Evolutionary conservation across 1,140 invertebrate genomes (phyloP).

Genomic region (Fopius arisanus): DNA sequence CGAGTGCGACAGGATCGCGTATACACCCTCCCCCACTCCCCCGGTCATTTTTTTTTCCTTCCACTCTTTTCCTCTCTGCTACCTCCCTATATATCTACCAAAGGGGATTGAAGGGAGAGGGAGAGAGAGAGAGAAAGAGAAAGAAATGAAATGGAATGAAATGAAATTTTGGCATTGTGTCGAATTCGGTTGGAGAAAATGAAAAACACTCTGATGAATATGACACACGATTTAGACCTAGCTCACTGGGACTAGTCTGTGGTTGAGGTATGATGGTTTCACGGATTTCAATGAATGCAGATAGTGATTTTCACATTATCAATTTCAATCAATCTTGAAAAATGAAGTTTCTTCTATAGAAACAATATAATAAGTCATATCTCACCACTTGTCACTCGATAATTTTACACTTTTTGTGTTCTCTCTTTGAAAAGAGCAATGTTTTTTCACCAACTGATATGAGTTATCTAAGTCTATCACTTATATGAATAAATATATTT

Average conservation of each 20-base stretch:
- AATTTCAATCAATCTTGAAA: background rate
- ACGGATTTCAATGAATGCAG: background rate
- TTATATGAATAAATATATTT: too few species aligned
- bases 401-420: too few species aligned
- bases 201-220: constrained; percentile 2
- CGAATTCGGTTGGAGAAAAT: background rate
- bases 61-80: constrained; percentile 16
- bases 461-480: too few species aligned
- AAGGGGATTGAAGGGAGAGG: background rate
- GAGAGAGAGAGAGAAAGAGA: background rate
- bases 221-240: background rate
- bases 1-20: constrained; percentile 27
- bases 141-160: background rate
- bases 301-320: background rate
- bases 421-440: too few species aligned
- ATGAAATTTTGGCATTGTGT: constrained; percentile 14
- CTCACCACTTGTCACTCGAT: too few species aligned
- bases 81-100: background rate
- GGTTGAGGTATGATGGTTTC: background rate
- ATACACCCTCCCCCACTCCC: constrained; percentile 41
- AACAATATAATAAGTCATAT: too few species aligned
- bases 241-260: background rate
- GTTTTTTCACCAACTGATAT: too few species aligned
- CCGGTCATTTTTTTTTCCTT: constrained; percentile 16
- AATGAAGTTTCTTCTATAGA: too few species aligned